These are phyloP conservation scores for Acrocephalus scirpaceus DNA, from an alignment of 2,797 vertebrate genomes.

Conservation along the genomic window DNA sequence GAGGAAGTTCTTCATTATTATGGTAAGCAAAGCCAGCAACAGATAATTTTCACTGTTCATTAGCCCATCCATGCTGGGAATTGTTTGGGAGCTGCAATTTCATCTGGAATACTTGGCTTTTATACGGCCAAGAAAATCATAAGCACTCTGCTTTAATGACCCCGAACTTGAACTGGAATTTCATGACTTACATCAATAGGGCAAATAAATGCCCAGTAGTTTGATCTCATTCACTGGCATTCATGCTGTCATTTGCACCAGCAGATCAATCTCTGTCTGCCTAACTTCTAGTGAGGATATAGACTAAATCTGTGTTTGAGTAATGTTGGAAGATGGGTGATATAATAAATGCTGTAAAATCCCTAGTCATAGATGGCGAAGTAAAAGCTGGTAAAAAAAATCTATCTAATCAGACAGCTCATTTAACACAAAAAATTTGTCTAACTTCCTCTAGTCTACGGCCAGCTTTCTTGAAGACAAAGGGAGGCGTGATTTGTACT, in stretches of 20 bases:
- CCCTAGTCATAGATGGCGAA: neutral
- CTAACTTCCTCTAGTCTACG: neutral
- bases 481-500: constrained; percentile 25
- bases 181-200: neutral
- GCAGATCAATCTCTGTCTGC: neutral
- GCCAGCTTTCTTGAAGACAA: constrained; percentile 54
- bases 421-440: neutral
- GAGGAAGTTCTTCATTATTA: constrained; percentile 61
- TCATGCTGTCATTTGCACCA: neutral
- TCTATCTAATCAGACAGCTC: constrained; percentile 9
- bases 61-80: neutral
- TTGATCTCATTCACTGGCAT: neutral
- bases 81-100: neutral
- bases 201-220: neutral
- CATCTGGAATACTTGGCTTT: neutral
- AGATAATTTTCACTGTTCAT: neutral
- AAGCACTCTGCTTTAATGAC: neutral
- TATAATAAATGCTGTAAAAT: constrained; percentile 7
- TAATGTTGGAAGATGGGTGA: neutral
- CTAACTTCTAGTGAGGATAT: neutral
- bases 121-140: neutral
- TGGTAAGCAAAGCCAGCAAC: constrained; percentile 42
- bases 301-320: neutral
- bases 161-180: neutral
- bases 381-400: neutral